Base-by-base conservation (phyloP, 2,113 vertebrate species). In the Cyanoderma ruficeps region DNA sequence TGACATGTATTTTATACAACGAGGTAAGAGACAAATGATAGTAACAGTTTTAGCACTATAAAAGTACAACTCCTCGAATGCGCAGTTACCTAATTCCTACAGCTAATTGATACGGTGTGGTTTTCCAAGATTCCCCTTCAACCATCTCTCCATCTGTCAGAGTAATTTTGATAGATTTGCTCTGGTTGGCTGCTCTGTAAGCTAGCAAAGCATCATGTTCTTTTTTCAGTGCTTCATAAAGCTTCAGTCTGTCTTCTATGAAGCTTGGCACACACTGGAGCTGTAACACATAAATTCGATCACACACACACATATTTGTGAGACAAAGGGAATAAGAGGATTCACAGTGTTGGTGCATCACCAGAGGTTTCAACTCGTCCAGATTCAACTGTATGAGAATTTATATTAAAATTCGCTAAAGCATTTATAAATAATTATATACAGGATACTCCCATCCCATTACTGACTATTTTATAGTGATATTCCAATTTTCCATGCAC, bases 101-200 rank as follows among this genome's bases (percentile, higher is more conserved):
- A 50, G 98, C 98, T 90, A 98, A 77, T 9, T 98, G 97, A 76
- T 98, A 97, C 0, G 98, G 98, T 0, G 98, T 98, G 30, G 98
- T 98, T 88, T 93, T 97, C 98, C 98, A 98, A 9, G 95, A 96
- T 35, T 98, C 85, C 17, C 98, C 98, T 82, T 96, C 71, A 46
- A 95, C n/a, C 1, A 23, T 50, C 28, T 85, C 96, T 67, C 98
- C 97, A 85, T 94, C 95, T 8, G 64, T 37, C 81, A 98, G 65
- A 42, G 22, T 95, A 47, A 98, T 84, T 83, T 92, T 95, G 92
- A 98, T 98, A 8, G 60, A 20, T 28, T 85, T 89, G 87, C 96
- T 96, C 64, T 96, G 67, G 41, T 88, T 92, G 59, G 96, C 93
- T 3, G 83, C 97, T 91, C 88, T 87, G 68, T 92, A 30, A 39